Percentiles rank a stretch among this genome's conserved stretches.
These are phyloP conservation scores for Ormyrus rosae DNA, from an alignment of 2,888 invertebrate species.

Conservation along the genomic window DNA sequence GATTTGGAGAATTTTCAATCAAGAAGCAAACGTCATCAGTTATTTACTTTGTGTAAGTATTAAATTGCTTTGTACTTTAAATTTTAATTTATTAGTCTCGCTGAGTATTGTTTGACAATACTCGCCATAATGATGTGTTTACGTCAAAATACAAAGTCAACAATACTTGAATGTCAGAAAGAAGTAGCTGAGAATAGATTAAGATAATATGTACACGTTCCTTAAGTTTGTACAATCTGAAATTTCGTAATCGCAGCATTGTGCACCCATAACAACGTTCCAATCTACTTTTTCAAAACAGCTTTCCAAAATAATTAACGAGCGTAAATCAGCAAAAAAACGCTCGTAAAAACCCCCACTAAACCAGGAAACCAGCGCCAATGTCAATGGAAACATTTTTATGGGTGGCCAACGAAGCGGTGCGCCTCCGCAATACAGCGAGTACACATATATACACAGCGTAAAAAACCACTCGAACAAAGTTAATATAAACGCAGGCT, in stretches of 20 bases:
- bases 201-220: slow-evolving; percentile 1
- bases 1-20: background rate
- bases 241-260: background rate
- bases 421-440: no score
- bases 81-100: no score
- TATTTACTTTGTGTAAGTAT: slow-evolving; percentile 13
- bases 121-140: background rate
- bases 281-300: no score
- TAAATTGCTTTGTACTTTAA: background rate
- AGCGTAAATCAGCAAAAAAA: no score
- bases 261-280: background rate
- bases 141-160: slow-evolving; percentile 20
- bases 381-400: no score
- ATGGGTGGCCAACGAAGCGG: no score
- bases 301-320: no score
- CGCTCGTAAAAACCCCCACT: no score
- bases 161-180: slow-evolving; percentile 7
- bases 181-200: background rate
- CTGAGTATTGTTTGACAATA: background rate
- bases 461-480: background rate
- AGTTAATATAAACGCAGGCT: slow-evolving; percentile 10
- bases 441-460: no score
- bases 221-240: background rate
- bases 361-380: no score
- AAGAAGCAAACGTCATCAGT: slow-evolving; percentile 1